Conservation (phyloP, 1,140 invertebrate species). For the Cotesia chilonis region DNA sequence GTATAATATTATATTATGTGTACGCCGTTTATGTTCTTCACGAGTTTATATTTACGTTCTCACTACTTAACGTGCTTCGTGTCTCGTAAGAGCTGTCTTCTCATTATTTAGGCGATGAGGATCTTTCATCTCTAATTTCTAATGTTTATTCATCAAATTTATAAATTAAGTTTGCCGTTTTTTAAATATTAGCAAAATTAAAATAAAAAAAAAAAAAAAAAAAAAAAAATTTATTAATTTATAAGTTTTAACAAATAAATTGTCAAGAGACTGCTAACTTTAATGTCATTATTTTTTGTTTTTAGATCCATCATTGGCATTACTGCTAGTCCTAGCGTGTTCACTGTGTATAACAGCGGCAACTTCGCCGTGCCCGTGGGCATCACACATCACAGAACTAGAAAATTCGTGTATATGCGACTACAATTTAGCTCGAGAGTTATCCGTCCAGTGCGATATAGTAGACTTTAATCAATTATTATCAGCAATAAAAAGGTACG, state of each 20-base stretch:
- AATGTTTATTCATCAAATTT: background rate
- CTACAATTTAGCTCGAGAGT: constrained; percentile 80
- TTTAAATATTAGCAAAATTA: background rate
- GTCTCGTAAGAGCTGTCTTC: too few species aligned
- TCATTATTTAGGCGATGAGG: too few species aligned
- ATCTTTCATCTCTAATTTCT: constrained; percentile 2
- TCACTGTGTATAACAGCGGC: constrained; percentile 40
- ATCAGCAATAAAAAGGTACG: constrained; percentile 75
- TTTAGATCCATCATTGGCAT: constrained; percentile 43
- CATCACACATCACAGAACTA: constrained; percentile 73
- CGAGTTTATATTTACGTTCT: too few species aligned
- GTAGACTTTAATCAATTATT: constrained; percentile 81
- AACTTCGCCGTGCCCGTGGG: constrained; percentile 85
- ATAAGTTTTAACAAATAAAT: too few species aligned
- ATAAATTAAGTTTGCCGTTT: background rate
- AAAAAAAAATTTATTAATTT: too few species aligned
- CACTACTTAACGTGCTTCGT: too few species aligned
- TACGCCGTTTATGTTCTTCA: too few species aligned
- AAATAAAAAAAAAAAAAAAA: too few species aligned
- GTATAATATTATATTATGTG: too few species aligned
- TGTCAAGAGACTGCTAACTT: background rate
- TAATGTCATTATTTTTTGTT: constrained; percentile 24
- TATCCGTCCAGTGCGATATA: constrained; percentile 90
- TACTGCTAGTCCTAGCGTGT: constrained; percentile 45
- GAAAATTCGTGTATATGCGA: constrained; percentile 90